Evolutionary conservation across 2,888 invertebrate genomes (phyloP), one percentile per base, ranked within the genome.

Genomic region (Drosophila helvetica): DNA sequence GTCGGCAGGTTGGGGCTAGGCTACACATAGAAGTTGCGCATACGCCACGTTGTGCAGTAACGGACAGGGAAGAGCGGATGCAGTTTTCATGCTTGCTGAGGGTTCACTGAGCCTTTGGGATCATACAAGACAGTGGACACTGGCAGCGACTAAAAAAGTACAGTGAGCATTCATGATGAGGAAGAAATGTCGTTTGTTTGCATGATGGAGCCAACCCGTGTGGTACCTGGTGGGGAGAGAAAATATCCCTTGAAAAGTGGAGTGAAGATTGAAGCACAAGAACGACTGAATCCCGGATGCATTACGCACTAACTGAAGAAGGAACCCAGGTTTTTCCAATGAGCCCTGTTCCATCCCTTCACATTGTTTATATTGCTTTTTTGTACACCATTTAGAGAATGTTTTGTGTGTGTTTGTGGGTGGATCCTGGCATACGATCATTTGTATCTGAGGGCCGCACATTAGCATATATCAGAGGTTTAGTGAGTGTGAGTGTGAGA

Each of bases 21-120:
- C 10, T 15, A 25, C 9, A 22, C 43, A 53, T 18, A 6, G 4
- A 22, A 56, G 59, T 80, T 77, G 60, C 79, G 69, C 67, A 80
- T 82, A 75, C 79, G 79, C 79, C 75, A 48, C 64, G 53, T 74
- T 65, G 52, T 64, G 63, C 72, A 62, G 56, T 43, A 42, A 62
- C 48, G 57, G 1, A 3, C n/a, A 43, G 15, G 30, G 19, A 19
- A 53, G 47, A 63, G 63, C 43, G 22, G 43, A 1, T 25, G 18
- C 18, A 10, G 10, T 30, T 30, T 30, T 3, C 3, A 10, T 10
- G 30, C 30, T 30, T 10, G 12, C 5, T 33, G 15, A 33, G 12
- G 12, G 33, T 12, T 12, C 12, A 33, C 12, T 12, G 33, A 33
- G 5, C 1, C 12, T 15, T 12, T 33, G 5, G 8, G 7, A 27